Base-by-base conservation (phyloP, 2,888 invertebrate species). In the Acanthosepion lycidas region DNA sequence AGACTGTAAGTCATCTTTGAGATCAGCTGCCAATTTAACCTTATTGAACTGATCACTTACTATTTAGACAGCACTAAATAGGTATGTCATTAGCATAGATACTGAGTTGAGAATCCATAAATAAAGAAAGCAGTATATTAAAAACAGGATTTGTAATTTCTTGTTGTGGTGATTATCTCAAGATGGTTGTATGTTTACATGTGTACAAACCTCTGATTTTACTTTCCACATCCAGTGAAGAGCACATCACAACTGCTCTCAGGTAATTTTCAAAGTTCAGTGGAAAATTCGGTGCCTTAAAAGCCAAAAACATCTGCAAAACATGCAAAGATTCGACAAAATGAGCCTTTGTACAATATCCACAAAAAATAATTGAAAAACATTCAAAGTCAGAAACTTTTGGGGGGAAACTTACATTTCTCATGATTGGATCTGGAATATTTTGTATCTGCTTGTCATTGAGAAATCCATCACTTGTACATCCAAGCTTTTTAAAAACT, bases 401-500 rank as follows among this genome's bases (percentile, higher is more conserved):
- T 42, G 0, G 26, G 28, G 28, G 28, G 28, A 9, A 78, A 78
- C 78, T 78, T 78, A 78, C 78, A 6, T n/a, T 78, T 33, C 33
- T 78, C 78, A 78, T 78, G 15, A 78, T 33, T 33, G 78, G 78
- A 33, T 78, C 78, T 33, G n/a, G n/a, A 18, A 78, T 15, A 15
- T n/a, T 12, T 15, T 78, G n/a, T 15, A 78, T 12, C 3, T 78
- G 78, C 33, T 9, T 4, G 18, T 96, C 96, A 9, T 96, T 96
- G 1, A 97, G 95, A 6, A 96, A 95, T n/a, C 97, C 97, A 95
- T 97, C 96, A 23, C 95, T 94, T 78, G 96, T 96, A 95, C 96
- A 96, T 6, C 97, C 97, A 55, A 97, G 95, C 95, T 97, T 97
- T 95, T 97, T 96, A 95, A 97, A 97, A 51, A 97, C 95, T 93